Evolutionary conservation across 2,888 invertebrate genomes (phyloP).

Genomic region (Andrena minutula): DNA sequence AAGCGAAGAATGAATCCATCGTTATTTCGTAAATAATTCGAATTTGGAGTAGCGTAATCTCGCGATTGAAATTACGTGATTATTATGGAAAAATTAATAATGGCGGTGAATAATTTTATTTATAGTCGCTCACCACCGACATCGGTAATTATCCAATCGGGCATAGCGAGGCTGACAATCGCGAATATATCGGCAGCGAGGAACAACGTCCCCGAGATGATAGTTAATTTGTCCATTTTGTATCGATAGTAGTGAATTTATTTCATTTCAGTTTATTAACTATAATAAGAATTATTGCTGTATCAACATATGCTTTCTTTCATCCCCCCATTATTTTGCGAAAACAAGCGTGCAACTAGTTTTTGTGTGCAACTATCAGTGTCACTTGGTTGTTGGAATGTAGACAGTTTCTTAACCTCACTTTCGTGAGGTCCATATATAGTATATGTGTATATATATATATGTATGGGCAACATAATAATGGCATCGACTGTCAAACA

Average conservation of each 20-base stretch:
- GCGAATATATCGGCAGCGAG: slow-evolving; percentile 97
- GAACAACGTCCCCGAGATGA: slow-evolving; percentile 96
- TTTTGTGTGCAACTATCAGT: slow-evolving; percentile 7
- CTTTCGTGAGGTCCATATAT: not conserved
- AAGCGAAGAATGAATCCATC: not conserved
- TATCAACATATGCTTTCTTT: not conserved
- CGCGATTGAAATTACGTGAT: not conserved
- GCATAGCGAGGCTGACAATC: slow-evolving; percentile 96
- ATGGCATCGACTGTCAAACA: not conserved
- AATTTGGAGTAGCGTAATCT: not conserved
- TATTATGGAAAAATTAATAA: not conserved
- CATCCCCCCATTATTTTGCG: not conserved
- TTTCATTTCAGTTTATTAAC: slow-evolving; percentile 8
- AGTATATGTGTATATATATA: too few species aligned
- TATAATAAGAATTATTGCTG: slow-evolving; percentile 1
- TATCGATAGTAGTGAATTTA: slow-evolving; percentile 14
- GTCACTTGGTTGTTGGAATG: not conserved
- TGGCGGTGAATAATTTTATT: not conserved
- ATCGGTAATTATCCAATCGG: slow-evolving; percentile 98
- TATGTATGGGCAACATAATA: not conserved
- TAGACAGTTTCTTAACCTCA: slow-evolving; percentile 35
- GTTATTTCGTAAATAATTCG: too few species aligned
- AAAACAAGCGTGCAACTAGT: not conserved
- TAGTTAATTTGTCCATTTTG: slow-evolving; percentile 95
- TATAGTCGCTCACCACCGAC: slow-evolving; percentile 91